Evolutionary conservation across 2,888 invertebrate species (phyloP).

Genomic region (Tinea pellionella): DNA sequence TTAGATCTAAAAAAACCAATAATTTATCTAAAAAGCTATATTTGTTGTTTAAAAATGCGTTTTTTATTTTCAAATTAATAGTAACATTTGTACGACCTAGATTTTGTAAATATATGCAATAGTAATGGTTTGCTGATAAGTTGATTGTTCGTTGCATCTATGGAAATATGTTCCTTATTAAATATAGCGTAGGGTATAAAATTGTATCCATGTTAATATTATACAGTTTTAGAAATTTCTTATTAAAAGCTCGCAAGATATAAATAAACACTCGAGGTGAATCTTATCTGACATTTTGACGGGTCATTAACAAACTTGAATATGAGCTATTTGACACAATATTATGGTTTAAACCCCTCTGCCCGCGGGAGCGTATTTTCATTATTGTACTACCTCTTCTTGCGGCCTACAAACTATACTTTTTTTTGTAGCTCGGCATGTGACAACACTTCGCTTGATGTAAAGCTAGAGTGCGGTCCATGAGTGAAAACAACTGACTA

Average conservation of each 20-base stretch:
- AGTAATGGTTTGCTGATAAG: neutral
- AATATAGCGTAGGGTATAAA: too few species aligned
- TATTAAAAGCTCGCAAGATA: constrained; percentile 3
- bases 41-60: neutral
- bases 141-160: neutral
- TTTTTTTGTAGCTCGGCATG: too few species aligned
- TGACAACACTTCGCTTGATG: too few species aligned
- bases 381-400: too few species aligned
- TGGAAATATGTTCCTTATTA: too few species aligned
- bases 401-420: too few species aligned
- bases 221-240: neutral
- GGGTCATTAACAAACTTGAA: constrained; percentile 11
- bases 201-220: neutral
- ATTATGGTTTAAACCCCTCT: neutral
- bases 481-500: too few species aligned
- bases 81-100: neutral
- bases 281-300: constrained; percentile 12
- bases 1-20: too few species aligned
- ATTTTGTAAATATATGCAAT: neutral
- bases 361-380: too few species aligned
- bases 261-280: constrained; percentile 3
- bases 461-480: too few species aligned
- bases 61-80: neutral
- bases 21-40: too few species aligned
- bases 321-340: neutral